Evolutionary conservation across 1,140 invertebrate species (phyloP).

Genomic region (Magallana gigas): DNA sequence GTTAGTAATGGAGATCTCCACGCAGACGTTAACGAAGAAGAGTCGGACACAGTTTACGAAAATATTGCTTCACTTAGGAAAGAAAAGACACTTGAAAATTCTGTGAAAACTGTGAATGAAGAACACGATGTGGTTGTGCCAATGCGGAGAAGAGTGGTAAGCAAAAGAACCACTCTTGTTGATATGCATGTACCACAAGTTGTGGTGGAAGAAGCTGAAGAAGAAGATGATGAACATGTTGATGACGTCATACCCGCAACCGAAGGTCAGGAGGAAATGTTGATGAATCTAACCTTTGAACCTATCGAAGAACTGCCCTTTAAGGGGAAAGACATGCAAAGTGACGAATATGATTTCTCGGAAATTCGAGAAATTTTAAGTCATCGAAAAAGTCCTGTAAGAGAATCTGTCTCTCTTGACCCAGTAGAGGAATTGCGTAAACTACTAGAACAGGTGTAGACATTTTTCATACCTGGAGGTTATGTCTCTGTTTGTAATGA

Average conservation of each 20-base stretch:
- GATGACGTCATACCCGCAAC: not conserved
- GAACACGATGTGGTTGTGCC: not conserved
- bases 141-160: not conserved
- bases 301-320: constrained; percentile 7
- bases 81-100: not conserved
- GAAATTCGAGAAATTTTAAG: not conserved
- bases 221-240: not conserved
- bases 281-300: constrained; percentile 18
- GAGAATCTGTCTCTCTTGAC: not conserved
- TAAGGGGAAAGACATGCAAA: not conserved
- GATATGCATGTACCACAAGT: constrained; percentile 4
- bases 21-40: not conserved
- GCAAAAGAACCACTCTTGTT: not conserved
- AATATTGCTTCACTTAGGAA: not conserved
- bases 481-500: not conserved
- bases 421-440: not conserved
- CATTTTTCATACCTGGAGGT: not conserved
- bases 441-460: not conserved
- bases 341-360: not conserved
- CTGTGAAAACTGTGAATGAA: not conserved
- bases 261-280: not conserved
- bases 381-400: not conserved
- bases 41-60: not conserved
- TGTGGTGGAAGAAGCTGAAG: not conserved
- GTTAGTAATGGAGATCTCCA: not conserved